These are phyloP conservation scores for Ceratoteleas bidentatus DNA, from an alignment of 1,140 invertebrate species.

Conservation along the genomic window DNA sequence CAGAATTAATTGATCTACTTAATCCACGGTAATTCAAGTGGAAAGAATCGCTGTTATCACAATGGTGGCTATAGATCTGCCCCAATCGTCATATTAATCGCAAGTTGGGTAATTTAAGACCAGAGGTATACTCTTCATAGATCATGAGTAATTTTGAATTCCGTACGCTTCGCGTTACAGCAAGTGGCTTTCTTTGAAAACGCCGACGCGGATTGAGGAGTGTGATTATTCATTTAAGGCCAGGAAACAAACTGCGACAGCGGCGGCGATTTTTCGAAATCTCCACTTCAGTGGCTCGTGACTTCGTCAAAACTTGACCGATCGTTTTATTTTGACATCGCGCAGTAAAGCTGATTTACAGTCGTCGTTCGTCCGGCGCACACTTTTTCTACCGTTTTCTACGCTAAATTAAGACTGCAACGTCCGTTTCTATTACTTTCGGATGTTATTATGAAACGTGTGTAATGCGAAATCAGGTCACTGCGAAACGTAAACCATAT, in stretches of 20 bases:
- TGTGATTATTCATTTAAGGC: constrained; percentile 48
- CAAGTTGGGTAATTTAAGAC: constrained; percentile 14
- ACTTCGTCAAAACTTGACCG: constrained; percentile 13
- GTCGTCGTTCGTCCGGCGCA: neutral
- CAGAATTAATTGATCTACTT: no score
- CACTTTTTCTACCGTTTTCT: neutral
- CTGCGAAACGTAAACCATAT: constrained; percentile 26
- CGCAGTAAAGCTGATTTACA: neutral
- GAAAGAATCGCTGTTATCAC: neutral
- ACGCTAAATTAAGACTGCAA: constrained; percentile 4
- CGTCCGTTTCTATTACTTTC: constrained; percentile 15
- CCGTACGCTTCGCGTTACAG: constrained; percentile 32
- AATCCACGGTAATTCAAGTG: no score
- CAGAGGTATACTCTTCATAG: constrained; percentile 5
- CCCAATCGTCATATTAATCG: constrained; percentile 28
- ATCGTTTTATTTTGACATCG: constrained; percentile 4
- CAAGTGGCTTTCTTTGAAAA: constrained; percentile 23
- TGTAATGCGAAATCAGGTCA: constrained; percentile 29
- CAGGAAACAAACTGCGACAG: constrained; percentile 20
- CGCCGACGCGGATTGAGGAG: constrained; percentile 37
- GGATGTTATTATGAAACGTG: constrained; percentile 14
- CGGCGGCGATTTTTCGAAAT: constrained; percentile 15
- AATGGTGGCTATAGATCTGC: constrained; percentile 4
- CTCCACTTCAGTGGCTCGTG: neutral
- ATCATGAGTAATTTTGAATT: constrained; percentile 47